A percentile compares a stretch with the other conserved stretches of the same genome.
These are phyloP conservation scores for Chalcosyrphus nemorum DNA, from an alignment of 2,888 invertebrate genomes.

Conservation along the genomic window DNA sequence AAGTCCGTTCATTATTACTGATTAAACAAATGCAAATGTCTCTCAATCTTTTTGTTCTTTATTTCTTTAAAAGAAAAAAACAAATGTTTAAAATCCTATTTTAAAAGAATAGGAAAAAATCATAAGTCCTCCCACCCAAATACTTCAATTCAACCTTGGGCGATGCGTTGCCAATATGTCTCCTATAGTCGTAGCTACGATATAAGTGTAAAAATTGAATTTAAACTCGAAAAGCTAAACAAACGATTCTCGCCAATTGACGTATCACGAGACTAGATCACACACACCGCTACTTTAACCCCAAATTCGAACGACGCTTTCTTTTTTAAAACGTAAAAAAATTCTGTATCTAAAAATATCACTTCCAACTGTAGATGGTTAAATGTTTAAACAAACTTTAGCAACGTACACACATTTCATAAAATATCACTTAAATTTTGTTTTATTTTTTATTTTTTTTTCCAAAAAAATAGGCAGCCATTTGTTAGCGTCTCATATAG, in stretches of 20 bases:
- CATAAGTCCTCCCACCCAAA: neutral
- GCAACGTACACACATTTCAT: neutral
- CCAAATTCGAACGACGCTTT: neutral
- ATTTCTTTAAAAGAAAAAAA: no score
- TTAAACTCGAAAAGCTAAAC: neutral
- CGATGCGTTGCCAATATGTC: neutral
- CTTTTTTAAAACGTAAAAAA: neutral
- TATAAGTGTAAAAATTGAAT: neutral
- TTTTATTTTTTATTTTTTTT: neutral
- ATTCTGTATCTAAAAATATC: constrained; percentile 18
- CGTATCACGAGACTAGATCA: constrained; percentile 7
- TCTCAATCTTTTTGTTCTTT: no score
- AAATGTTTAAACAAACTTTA: neutral
- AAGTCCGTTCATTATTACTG: no score
- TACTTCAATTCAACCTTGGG: neutral
- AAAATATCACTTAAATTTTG: neutral
- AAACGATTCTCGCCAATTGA: neutral
- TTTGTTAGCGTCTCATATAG: neutral
- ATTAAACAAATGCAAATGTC: no score
- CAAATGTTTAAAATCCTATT: no score
- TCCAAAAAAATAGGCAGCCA: neutral
- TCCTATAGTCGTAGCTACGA: neutral
- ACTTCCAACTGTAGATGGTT: neutral
- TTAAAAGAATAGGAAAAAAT: neutral
- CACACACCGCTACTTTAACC: neutral